Evolutionary conservation across 2,888 invertebrate genomes (phyloP).

Genomic region (Masnerella sp.): DNA sequence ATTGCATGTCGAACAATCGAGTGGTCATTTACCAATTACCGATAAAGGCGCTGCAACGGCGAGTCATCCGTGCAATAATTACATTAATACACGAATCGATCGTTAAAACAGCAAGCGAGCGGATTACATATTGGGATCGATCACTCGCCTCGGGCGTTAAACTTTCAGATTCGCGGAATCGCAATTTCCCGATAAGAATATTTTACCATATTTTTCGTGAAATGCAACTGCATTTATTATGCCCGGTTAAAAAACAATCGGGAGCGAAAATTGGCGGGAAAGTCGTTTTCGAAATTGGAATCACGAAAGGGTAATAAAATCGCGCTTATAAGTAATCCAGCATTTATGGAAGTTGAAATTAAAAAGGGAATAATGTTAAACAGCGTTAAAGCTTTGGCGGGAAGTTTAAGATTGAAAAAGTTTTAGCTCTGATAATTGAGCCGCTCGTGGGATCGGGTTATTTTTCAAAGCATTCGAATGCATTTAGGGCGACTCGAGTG

Average conservation of each 20-base stretch:
- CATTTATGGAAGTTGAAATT: conserved; percentile 31
- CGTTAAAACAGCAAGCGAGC: conserved; percentile 14
- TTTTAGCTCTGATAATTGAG: conserved; percentile 18
- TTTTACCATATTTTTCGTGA: too few relatives aligned
- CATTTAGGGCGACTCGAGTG: conserved; percentile 11
- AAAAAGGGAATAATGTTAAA: conserved; percentile 22
- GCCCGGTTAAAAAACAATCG: too few relatives aligned
- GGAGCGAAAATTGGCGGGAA: too few relatives aligned
- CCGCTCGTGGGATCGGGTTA: background rate
- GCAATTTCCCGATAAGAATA: background rate
- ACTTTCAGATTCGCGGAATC: conserved; percentile 3
- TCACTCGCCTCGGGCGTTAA: conserved; percentile 23
- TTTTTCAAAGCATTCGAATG: conserved; percentile 2
- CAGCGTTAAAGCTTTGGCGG: conserved; percentile 1
- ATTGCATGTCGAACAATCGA: conserved; percentile 48
- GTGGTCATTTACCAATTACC: conserved; percentile 52
- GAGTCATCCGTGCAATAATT: conserved; percentile 51
- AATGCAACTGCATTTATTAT: too few relatives aligned
- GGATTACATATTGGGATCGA: conserved; percentile 46
- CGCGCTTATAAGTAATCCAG: conserved; percentile 8
- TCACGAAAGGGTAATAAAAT: too few relatives aligned
- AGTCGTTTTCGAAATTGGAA: too few relatives aligned
- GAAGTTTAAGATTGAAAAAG: conserved; percentile 39
- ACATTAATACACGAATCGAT: conserved; percentile 56
- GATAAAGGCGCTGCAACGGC: conserved; percentile 38